Percentiles rank a stretch among this genome's conserved stretches.
phyloP scores from a whole-genome alignment of 2,888 invertebrate genomes.

The Epistrophella euchroma region DNA sequence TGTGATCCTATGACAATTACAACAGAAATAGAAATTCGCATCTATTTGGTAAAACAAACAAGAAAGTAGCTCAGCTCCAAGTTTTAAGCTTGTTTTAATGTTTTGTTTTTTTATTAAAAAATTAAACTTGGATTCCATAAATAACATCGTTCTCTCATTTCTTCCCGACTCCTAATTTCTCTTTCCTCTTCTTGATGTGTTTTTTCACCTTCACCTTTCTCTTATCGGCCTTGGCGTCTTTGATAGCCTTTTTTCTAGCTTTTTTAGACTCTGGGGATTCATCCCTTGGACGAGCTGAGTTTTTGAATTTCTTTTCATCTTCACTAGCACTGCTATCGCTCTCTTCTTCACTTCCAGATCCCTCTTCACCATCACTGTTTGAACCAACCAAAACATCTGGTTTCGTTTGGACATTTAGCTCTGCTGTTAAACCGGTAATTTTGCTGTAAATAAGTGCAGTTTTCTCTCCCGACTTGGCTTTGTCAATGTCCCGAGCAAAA shows the following conservation, averaged over 20 bases:
- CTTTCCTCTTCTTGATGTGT: slow-evolving; percentile 95
- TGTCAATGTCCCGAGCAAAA: slow-evolving; percentile 93
- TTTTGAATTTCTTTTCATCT: slow-evolving; percentile 86
- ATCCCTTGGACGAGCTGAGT: slow-evolving; percentile 89
- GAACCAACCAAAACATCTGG: slow-evolving; percentile 86
- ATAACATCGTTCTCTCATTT: slow-evolving; percentile 78
- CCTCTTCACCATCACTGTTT: slow-evolving; percentile 68
- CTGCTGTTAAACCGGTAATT: slow-evolving; percentile 92
- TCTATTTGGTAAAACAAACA: too few species aligned
- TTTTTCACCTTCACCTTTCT: slow-evolving; percentile 96
- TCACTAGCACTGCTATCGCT: slow-evolving; percentile 78
- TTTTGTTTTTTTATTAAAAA: neutral
- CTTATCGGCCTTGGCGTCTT: slow-evolving; percentile 94
- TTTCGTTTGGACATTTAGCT: slow-evolving; percentile 89
- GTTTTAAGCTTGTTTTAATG: neutral
- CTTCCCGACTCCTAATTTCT: slow-evolving; percentile 85
- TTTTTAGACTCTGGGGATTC: slow-evolving; percentile 93
- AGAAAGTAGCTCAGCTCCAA: too few species aligned
- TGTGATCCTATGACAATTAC: too few species aligned
- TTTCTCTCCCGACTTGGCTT: slow-evolving; percentile 90
- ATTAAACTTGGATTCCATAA: neutral
- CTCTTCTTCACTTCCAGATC: slow-evolving; percentile 52
- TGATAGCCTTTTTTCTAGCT: slow-evolving; percentile 93
- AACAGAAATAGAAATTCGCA: too few species aligned
- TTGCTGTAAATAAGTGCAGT: slow-evolving; percentile 93